Evolutionary conservation across 1,140 invertebrate genomes (phyloP).

Genomic region (Caerostris darwini): DNA sequence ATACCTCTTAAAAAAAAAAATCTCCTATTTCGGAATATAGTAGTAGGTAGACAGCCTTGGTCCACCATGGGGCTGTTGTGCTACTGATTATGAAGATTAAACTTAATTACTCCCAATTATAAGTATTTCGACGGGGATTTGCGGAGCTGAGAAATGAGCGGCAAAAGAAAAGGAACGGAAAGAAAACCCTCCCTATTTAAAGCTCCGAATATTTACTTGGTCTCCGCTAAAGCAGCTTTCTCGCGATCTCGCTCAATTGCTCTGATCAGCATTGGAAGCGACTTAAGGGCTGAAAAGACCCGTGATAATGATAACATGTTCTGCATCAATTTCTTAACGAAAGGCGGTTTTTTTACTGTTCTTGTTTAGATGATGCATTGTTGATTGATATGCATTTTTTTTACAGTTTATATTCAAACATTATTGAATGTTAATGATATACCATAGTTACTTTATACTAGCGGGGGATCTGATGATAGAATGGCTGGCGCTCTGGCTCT

Average conservation of each 20-base stretch:
- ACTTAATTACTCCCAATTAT: too few species aligned
- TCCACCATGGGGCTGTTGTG: neutral
- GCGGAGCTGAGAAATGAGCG: slow-evolving; percentile 10
- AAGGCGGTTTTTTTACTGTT: too few species aligned
- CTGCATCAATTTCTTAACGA: too few species aligned
- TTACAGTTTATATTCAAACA: too few species aligned
- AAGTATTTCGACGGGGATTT: slow-evolving; percentile 42
- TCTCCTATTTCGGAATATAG: slow-evolving; percentile 3
- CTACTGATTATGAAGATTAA: too few species aligned
- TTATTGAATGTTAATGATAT: too few species aligned
- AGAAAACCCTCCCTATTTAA: slow-evolving; percentile 19
- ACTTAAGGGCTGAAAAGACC: neutral
- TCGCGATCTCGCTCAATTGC: neutral
- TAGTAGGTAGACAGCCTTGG: neutral
- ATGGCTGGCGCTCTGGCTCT: neutral
- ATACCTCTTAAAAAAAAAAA: neutral
- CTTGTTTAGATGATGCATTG: too few species aligned
- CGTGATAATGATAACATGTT: too few species aligned
- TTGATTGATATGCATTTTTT: too few species aligned
- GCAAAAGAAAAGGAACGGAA: neutral
- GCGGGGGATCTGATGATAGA: too few species aligned
- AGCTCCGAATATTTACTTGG: slow-evolving; percentile 15
- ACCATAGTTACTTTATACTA: too few species aligned
- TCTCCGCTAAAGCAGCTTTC: neutral
- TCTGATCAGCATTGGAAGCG: neutral